Conservation (phyloP, 2,113 vertebrate genomes). For the human (Homo sapiens) region GRCh38 chr3:76279001-76279500, state of each 20-base stretch:
- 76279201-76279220: background rate
- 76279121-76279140: background rate
- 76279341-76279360: background rate
- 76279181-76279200: background rate
- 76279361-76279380: background rate
- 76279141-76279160: background rate
- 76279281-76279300: background rate
- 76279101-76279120: background rate
- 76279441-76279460: background rate
- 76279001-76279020: background rate
- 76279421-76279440: background rate
- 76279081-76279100: background rate
- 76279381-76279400: background rate
- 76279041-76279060: background rate
- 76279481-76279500: background rate
- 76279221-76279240: background rate
- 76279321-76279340: background rate
- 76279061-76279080: background rate
- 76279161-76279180: background rate
- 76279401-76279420: background rate
- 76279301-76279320: background rate
- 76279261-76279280: conserved; percentile 14
- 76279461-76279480: background rate
- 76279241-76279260: background rate
- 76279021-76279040: background rate